Evolutionary conservation across 2,797 vertebrate species (phyloP).

Genomic region (Nannoperca obscura): DNA sequence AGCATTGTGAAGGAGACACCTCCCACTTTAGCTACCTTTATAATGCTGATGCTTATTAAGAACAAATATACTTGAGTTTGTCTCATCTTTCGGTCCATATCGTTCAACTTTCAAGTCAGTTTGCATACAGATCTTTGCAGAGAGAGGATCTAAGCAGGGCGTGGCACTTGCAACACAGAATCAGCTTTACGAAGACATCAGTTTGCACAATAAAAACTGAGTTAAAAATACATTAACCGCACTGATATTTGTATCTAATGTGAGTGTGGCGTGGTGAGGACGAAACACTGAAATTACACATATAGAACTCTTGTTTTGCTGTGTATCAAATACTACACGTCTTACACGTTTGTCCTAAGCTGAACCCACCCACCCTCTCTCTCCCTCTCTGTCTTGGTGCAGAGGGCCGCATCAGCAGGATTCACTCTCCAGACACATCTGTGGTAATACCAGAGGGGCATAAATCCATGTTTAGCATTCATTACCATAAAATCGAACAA

Average conservation of each 20-base stretch:
- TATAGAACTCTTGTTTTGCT: conserved; percentile 16
- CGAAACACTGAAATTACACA: conserved; percentile 9
- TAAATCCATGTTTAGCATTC: conserved; percentile 53
- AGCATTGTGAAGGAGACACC: conserved; percentile 33
- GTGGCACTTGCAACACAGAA: conserved; percentile 46
- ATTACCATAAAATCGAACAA: conserved; percentile 51
- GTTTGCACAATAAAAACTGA: conserved; percentile 7
- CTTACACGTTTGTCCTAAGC: conserved; percentile 48
- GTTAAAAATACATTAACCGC: not conserved
- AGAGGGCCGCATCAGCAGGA: conserved; percentile 80
- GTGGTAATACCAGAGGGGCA: conserved; percentile 46
- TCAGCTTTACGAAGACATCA: not conserved
- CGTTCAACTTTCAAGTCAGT: not conserved
- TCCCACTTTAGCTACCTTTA: conserved; percentile 9
- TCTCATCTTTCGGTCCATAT: not conserved
- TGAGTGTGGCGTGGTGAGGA: conserved; percentile 15
- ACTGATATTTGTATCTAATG: conserved; percentile 7
- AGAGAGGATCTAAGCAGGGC: conserved; percentile 47
- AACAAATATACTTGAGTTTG: not conserved
- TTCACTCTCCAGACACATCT: conserved; percentile 64
- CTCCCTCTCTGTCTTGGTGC: conserved; percentile 57
- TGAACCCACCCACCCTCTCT: conserved; percentile 57
- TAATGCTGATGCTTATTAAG: conserved; percentile 9
- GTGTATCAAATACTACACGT: conserved; percentile 32
- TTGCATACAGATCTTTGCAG: conserved; percentile 12